Evolutionary conservation across 35 echinoderm and acorn worm species (phyloP), one percentile per base, ranked within the genome.

Genomic region (Apostichopus californicus): DNA sequence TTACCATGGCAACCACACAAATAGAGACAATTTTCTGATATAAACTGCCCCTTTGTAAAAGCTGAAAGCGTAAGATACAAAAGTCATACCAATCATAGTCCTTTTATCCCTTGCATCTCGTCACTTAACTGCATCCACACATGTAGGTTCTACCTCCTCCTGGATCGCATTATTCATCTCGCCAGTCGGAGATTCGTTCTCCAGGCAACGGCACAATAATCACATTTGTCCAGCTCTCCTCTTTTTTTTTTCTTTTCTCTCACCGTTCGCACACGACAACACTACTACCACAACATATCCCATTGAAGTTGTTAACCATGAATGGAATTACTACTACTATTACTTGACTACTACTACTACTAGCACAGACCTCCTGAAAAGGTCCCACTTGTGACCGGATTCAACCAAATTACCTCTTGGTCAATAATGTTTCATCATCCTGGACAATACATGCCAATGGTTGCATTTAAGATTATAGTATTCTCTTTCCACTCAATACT

Each of bases 401-500:
- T 55, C 55, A 21, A 83, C 80, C 80, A 46, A 14, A 83, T 4
- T 14, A 55, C 34, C 55, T 56, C 52, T 55, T 13, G 55, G 80
- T 55, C 34, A 83, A 54, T 56, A 83, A 83, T 15, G 80, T 3
- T 56, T 55, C 34, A 46, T 46, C 34, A 46, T 46, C 21, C 28
- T 22, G 20, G 23, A 17, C 80, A 55, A 68, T 68, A 18, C 11
- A 18, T 11, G 18, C 80, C n/a, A 55, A 25, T 83, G 55, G 26
- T 83, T 83, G 80, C 80, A 53, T 83, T 83, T 83, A 54, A 53
- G 80, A 83, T 83, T 83, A 83, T 17, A 55, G 55, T 83, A 18
- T 56, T 55, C 34, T 55, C 80, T 53, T 17, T 83, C 55, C 64
- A 68, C 64, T 18, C 80, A 83, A 25, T 56, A 83, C 46, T 46